phyloP scores from a whole-genome alignment of 37 sponge, comb jelly and placozoan genomes.

The Spongilla lacustris region DNA sequence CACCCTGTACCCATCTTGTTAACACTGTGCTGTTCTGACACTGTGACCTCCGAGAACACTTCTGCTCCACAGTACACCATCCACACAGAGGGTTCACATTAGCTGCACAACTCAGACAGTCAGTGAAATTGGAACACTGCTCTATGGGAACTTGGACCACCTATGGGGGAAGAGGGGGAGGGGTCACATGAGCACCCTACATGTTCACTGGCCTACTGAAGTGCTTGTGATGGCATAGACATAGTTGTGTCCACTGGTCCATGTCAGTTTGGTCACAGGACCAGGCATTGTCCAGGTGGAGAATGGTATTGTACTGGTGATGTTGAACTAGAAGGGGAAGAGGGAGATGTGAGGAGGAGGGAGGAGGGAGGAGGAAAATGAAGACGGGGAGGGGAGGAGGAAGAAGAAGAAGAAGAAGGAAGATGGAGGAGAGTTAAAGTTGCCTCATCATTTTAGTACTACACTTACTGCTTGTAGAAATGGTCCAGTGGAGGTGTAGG shows the following conservation, averaged over 20 bases:
- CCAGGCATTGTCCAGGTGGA: conserved; percentile 6
- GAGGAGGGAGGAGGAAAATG: too few species aligned
- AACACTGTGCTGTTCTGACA: conserved; percentile 58
- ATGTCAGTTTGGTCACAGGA: conserved; percentile 24
- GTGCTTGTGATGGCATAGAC: conserved; percentile 34
- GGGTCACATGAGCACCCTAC: too few species aligned
- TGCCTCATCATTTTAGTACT: too few species aligned
- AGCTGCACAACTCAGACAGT: conserved; percentile 47
- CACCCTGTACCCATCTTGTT: conserved; percentile 40
- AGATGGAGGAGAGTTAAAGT: too few species aligned
- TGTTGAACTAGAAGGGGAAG: neutral
- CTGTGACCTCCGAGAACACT: conserved; percentile 73
- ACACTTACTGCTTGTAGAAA: too few species aligned
- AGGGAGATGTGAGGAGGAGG: too few species aligned
- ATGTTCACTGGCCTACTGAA: conserved; percentile 3
- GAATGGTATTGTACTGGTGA: neutral
- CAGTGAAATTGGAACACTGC: conserved; percentile 40
- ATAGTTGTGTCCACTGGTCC: conserved; percentile 49
- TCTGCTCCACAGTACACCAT: conserved; percentile 89
- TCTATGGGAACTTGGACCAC: conserved; percentile 49
- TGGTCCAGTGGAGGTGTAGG: too few species aligned
- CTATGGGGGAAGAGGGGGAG: conserved; percentile 13
- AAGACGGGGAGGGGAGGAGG: too few species aligned
- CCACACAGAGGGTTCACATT: conserved; percentile 79
- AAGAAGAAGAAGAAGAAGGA: too few species aligned